Base-by-base conservation (phyloP, 2,113 vertebrate genomes). In the Syngnathus typhle region DNA sequence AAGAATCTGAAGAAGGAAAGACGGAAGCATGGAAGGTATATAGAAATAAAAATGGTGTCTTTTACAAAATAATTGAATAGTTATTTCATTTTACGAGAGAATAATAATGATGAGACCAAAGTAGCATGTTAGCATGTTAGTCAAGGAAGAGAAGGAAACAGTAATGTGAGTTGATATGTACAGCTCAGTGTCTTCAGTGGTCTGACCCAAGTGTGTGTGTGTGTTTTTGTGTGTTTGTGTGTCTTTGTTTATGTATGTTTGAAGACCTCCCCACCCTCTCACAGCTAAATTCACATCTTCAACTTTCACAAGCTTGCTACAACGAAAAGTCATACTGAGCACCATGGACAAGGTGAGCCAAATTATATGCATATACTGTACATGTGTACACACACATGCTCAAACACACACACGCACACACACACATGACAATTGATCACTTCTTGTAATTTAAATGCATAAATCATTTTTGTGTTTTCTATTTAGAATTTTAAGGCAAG, bases 331-430 rank as follows among this genome's bases (percentile, higher is more conserved):
- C 67, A 74, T 44, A 70, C 80, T 87, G 76, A 85, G 82, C 23
- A 78, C 61, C 68, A 87, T 87, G 83, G 69, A 78, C 55, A 80
- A 85, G 85, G 85, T 87, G 62, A 87, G 81, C 49, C 41, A 59
- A 1, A 55, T 41, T 0, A 6, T 19, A 46, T 37, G 60, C 55
- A 65, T 46, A 46, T 46, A 15, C 15, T 47, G 15, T 16, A 16
- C 4, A 47, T 18, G 15, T 15, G 6, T 18, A 68, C 41, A 56
- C 39, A 68, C 69, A 67, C 55, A 36, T 1, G 15, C n/a, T n/a
- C 55, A 58, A 21, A 62, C 43, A 63, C 36, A 56, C 66, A 68
- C 41, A 55, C 47, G 64, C 69, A 67, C 55, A 36, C 12, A 32
- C 55, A 58, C 32, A 62, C 37, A 66, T 32, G 49, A 62, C 41